Conservation (phyloP, 1,140 invertebrate species). For the Euura saliciscinereae region DNA sequence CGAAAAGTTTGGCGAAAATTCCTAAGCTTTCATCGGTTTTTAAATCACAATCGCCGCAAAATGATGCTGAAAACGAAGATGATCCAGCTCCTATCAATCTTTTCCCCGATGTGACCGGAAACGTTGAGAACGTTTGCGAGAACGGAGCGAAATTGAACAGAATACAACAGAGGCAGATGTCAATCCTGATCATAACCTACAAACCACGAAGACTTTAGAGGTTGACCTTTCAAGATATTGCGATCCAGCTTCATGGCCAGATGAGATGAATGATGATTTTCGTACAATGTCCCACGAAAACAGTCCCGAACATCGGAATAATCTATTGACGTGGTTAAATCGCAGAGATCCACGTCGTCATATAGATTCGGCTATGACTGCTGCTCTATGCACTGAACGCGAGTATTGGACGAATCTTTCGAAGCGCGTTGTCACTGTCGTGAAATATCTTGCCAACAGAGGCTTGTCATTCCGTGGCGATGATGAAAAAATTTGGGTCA, state of each 20-base stretch:
- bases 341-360: slow-evolving; percentile 19
- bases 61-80: slow-evolving; percentile 5
- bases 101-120: not conserved
- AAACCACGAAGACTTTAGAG: slow-evolving; percentile 3
- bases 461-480: slow-evolving; percentile 33
- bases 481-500: slow-evolving; percentile 28
- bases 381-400: slow-evolving; percentile 23
- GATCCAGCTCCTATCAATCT: not conserved
- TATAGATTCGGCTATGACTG: slow-evolving; percentile 20
- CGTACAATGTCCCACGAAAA: slow-evolving; percentile 31
- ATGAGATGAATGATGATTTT: slow-evolving; percentile 2
- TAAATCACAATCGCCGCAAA: slow-evolving; percentile 2
- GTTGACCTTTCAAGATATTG: not conserved
- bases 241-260: not conserved
- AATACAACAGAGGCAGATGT: slow-evolving; percentile 3
- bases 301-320: slow-evolving; percentile 26
- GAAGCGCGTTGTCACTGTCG: slow-evolving; percentile 31
- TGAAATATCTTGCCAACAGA: slow-evolving; percentile 32
- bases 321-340: slow-evolving; percentile 21
- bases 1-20: not conserved
- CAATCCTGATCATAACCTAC: not conserved
- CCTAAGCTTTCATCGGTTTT: not conserved
- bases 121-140: not conserved
- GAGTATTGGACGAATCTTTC: slow-evolving; percentile 36
- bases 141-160: not conserved